Evolutionary conservation across 2,797 vertebrate species (phyloP), one percentile per base, ranked within the genome.

Genomic region (Luscinia megarhynchos): DNA sequence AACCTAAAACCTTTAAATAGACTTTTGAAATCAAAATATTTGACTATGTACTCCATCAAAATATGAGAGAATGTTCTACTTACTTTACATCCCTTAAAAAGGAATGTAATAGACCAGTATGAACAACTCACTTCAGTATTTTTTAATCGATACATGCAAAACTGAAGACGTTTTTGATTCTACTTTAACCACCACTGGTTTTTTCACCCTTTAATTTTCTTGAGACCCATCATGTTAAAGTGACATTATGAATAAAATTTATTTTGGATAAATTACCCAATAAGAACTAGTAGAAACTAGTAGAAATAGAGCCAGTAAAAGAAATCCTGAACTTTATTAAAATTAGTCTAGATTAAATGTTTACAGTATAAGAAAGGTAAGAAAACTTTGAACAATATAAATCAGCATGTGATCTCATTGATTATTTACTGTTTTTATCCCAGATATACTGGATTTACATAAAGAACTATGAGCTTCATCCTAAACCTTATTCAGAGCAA

Each of bases 21-120:
- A 81, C 34, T 88, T 93, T 14, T 48, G 62, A 91, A 94, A 92
- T 89, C 36, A 93, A 93, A 96, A 89, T 89, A 94, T 92, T 89
- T 96, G 84, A 91, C 75, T 79, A 38, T 61, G 57, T 68, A 89
- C 70, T 92, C 84, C 81, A 82, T 89, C 75, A 91, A 82, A 96
- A 67, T 57, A 76, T 38, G 24, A 89, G 48, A 90, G 43, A 92
- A 82, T 1, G 1, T 73, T 84, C 80, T 86, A 64, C 45, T 79
- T 80, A 76, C n/a, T 89, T 89, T 50, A 63, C 34, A 90, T 92
- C 40, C 57, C 63, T 74, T 58, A 83, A 84, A 93, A 93, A 70
- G 40, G 22, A 82, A 75, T 55, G 27, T 76, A 79, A 86, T 17
- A 92, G 59, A 83, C 53, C 57, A 53, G 32, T 36, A 67, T 5